These are phyloP conservation scores for Oscheius onirici DNA, from an alignment of 2,888 invertebrate genomes.

Conservation along the genomic window DNA sequence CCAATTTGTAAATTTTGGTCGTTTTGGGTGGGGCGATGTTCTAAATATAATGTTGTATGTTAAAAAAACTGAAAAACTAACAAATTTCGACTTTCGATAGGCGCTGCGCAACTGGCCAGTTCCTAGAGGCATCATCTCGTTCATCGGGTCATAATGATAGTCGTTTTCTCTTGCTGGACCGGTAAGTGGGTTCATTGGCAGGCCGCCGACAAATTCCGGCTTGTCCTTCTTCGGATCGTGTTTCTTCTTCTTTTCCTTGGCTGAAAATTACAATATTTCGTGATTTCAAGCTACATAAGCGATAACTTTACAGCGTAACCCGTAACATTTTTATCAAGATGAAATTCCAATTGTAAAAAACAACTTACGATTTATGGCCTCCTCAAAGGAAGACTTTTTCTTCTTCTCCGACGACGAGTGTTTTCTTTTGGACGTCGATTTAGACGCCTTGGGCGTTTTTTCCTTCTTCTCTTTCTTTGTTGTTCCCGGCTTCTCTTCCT, in stretches of 20 bases:
- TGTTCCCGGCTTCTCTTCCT: background rate
- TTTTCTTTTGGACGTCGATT: background rate
- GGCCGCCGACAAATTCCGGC: constrained; percentile 46
- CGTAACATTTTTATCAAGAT: too few species aligned
- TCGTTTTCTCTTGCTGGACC: constrained; percentile 49
- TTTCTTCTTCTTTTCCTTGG: constrained; percentile 42
- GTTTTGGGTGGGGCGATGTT: constrained; percentile 43
- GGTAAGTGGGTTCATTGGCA: constrained; percentile 40
- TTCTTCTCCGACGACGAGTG: background rate
- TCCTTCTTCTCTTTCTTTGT: constrained; percentile 5
- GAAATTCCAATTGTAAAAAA: too few species aligned
- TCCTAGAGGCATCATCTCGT: constrained; percentile 53
- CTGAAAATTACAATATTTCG: background rate
- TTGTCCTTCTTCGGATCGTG: constrained; percentile 42
- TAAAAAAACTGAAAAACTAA: constrained; percentile 27
- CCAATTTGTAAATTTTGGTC: constrained; percentile 50
- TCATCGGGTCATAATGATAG: constrained; percentile 56
- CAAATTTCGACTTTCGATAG: constrained; percentile 48
- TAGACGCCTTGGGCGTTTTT: constrained; percentile 36
- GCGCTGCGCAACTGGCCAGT: constrained; percentile 56
- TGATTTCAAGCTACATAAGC: too few species aligned
- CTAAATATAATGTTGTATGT: too few species aligned
- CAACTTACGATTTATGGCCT: constrained; percentile 20
- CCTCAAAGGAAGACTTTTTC: constrained; percentile 4
- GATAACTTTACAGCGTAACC: too few species aligned